Percentiles rank a stretch among this genome's conserved stretches.
Evolutionary conservation across 2,888 invertebrate genomes (phyloP).

Genomic region (Pasiphila rectangulata): DNA sequence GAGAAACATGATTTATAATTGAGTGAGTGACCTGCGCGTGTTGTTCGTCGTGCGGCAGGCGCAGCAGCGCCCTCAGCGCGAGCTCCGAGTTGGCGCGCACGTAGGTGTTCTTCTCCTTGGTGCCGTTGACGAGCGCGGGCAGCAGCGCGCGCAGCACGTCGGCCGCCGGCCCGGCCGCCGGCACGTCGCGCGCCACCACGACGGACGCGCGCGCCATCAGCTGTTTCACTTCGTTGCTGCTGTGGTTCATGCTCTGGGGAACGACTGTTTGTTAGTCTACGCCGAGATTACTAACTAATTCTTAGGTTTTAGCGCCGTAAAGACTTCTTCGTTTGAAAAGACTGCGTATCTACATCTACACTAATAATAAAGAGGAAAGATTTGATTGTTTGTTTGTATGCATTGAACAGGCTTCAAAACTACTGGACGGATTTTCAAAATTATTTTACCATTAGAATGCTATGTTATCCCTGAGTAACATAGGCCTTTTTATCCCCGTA

Average conservation of each 20-base stretch:
- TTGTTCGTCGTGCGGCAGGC: constrained; percentile 87
- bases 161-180: constrained; percentile 51
- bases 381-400: no score
- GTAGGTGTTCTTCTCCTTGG: constrained; percentile 98
- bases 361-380: no score
- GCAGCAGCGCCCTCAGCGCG: constrained; percentile 92
- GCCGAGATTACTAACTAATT: no score
- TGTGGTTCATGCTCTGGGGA: constrained; percentile 93
- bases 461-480: no score
- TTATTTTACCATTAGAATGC: no score
- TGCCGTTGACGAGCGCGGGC: constrained; percentile 97
- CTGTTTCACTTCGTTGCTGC: constrained; percentile 96
- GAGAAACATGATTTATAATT: neutral
- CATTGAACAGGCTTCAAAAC: no score
- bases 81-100: constrained; percentile 97
- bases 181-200: constrained; percentile 84
- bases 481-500: no score
- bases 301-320: no score
- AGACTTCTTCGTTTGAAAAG: no score
- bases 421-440: no score
- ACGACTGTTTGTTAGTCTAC: neutral
- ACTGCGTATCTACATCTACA: no score
- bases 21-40: constrained; percentile 83
- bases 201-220: constrained; percentile 90
- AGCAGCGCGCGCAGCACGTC: constrained; percentile 89